Percentiles rank a stretch among this genome's conserved stretches.
phyloP scores from a whole-genome alignment of 2,113 vertebrate species.

The Penelope pileata region DNA sequence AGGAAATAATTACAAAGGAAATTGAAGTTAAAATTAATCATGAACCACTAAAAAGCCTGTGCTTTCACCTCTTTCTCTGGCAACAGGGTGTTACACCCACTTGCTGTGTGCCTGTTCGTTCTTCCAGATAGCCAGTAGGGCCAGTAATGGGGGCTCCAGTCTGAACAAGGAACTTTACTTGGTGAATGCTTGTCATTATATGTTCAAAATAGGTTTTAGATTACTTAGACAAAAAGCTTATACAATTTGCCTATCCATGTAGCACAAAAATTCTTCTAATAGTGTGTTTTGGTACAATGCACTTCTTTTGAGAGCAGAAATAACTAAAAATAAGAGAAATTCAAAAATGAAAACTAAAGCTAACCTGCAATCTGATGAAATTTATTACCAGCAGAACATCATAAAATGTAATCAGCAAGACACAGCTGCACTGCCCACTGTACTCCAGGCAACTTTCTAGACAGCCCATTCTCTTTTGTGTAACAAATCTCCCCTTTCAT shows the following conservation, averaged over 20 bases:
- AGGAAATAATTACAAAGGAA: constrained; percentile 53
- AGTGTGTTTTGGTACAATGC: background rate
- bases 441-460: background rate
- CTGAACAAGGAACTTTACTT: constrained; percentile 37
- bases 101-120: constrained; percentile 25
- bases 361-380: background rate
- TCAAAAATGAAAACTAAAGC: background rate
- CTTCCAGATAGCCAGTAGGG: constrained; percentile 24
- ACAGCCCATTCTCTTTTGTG: background rate
- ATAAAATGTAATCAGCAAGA: background rate
- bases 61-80: constrained; percentile 40
- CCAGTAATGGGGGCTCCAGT: constrained; percentile 10
- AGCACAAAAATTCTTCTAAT: constrained; percentile 34
- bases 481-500: background rate
- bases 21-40: constrained; percentile 61
- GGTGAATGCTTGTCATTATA: constrained; percentile 46
- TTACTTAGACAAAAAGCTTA: constrained; percentile 45
- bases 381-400: constrained; percentile 1
- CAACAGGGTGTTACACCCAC: constrained; percentile 16
- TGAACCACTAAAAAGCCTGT: constrained; percentile 15
- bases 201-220: constrained; percentile 34
- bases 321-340: constrained; percentile 32
- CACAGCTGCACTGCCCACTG: background rate
- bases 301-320: constrained; percentile 20
- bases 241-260: background rate